A percentile compares a stretch with the other conserved stretches of the same genome.
Evolutionary conservation across 2,113 vertebrate genomes (phyloP).

Genomic region (Lynx canadensis): DNA sequence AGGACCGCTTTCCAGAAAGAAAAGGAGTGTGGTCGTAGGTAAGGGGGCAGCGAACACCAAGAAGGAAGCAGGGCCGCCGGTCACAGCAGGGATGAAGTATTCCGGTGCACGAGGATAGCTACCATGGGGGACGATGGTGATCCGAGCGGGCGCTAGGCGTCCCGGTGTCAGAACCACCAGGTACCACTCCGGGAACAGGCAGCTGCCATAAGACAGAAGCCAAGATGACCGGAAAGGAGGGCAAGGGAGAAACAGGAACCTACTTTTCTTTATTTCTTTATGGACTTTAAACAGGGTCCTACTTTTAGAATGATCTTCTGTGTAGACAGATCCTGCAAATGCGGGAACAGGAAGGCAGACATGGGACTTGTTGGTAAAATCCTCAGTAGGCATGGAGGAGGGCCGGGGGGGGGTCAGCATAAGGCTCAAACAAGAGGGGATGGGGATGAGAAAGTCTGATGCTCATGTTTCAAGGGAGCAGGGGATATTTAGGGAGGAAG

Average conservation of each 20-base stretch:
- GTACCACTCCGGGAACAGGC: rapidly evolving
- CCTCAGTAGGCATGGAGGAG: rapidly evolving
- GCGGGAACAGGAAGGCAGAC: neutral
- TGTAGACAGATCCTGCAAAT: neutral
- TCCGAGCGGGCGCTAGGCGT: rapidly evolving
- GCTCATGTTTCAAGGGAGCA: neutral
- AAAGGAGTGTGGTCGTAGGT: neutral
- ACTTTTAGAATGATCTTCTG: neutral
- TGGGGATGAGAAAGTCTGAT: rapidly evolving
- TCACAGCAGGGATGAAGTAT: neutral
- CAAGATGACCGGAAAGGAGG: neutral
- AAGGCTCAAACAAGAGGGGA: neutral
- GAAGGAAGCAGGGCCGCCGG: no score
- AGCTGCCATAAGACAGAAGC: rapidly evolving
- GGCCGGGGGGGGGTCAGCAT: neutral
- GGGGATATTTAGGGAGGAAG: neutral
- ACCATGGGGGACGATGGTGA: rapidly evolving
- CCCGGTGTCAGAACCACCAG: no score
- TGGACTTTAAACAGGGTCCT: neutral
- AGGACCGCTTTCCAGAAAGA: neutral
- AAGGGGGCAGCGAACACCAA: neutral
- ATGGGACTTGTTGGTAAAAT: rapidly evolving
- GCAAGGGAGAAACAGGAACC: neutral
- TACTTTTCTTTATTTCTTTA: no score
- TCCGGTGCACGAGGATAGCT: neutral